Evolutionary conservation across 2,113 vertebrate genomes (phyloP).

Genomic region (Phalacrocorax pelagicus): DNA sequence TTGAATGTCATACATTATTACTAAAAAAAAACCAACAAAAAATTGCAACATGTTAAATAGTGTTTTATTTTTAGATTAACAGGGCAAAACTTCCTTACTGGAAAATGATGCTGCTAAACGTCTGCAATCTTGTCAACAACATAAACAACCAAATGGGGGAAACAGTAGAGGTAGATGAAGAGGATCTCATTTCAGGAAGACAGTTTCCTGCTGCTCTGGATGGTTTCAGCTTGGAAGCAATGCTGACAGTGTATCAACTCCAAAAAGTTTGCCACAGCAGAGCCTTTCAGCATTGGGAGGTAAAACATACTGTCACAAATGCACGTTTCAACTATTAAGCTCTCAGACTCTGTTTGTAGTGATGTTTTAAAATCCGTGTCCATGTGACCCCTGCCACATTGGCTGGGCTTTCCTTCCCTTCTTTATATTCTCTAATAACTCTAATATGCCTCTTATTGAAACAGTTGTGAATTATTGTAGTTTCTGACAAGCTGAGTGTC

Average conservation of each 20-base stretch:
- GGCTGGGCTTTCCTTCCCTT: not conserved
- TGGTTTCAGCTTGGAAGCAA: slow-evolving; percentile 78
- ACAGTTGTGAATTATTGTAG: not conserved
- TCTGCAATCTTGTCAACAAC: slow-evolving; percentile 83
- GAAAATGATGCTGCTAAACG: slow-evolving; percentile 86
- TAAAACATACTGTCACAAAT: slow-evolving; percentile 38
- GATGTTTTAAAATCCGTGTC: not conserved
- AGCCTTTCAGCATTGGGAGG: slow-evolving; percentile 86
- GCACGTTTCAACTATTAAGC: not conserved
- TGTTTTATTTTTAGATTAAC: slow-evolving; percentile 65
- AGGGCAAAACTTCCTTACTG: slow-evolving; percentile 86
- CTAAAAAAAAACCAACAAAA: not conserved
- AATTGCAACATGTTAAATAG: not conserved
- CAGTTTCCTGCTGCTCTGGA: slow-evolving; percentile 72
- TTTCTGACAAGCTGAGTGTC: not conserved
- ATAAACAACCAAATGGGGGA: slow-evolving; percentile 71
- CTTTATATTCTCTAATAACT: not conserved
- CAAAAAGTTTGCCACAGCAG: slow-evolving; percentile 86
- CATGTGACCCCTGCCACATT: not conserved
- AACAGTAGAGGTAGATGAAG: slow-evolving; percentile 70
- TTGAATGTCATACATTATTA: not conserved
- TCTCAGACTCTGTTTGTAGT: not conserved
- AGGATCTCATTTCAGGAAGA: slow-evolving; percentile 73
- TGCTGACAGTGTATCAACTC: slow-evolving; percentile 84
- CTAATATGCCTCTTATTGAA: not conserved